Evolutionary conservation across 1,140 invertebrate genomes (phyloP).

Genomic region (Zaprionus africanus): DNA sequence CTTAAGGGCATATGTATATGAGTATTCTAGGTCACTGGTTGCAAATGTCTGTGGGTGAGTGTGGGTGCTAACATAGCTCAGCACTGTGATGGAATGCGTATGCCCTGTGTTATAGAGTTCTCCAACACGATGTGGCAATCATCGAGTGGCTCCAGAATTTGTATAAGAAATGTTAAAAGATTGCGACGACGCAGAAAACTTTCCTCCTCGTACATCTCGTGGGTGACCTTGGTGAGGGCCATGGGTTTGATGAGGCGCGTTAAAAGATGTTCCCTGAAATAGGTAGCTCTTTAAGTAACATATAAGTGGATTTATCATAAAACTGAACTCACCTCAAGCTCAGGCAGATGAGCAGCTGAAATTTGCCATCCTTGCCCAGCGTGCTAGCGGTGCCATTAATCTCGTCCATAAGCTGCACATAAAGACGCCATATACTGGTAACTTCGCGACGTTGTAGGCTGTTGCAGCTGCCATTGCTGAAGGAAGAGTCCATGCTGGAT

Average conservation of each 20-base stretch:
- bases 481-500: constrained; percentile 77
- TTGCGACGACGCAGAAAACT: constrained; percentile 95
- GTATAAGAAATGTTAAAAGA: constrained; percentile 94
- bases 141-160: constrained; percentile 95
- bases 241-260: constrained; percentile 95
- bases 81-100: constrained; percentile 90
- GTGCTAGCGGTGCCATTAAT: constrained; percentile 93
- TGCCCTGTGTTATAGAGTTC: constrained; percentile 97
- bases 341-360: constrained; percentile 98
- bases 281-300: neutral
- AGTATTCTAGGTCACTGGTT: constrained; percentile 82
- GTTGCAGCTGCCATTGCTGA: constrained; percentile 83
- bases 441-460: constrained; percentile 86
- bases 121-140: constrained; percentile 97
- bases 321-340: constrained; percentile 86
- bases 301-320: neutral
- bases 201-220: constrained; percentile 97
- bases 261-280: constrained; percentile 94
- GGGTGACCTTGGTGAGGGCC: constrained; percentile 92
- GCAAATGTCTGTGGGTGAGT: constrained; percentile 68
- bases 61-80: constrained; percentile 46
- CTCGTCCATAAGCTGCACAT: constrained; percentile 92
- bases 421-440: constrained; percentile 89
- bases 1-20: constrained; percentile 65
- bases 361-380: constrained; percentile 98